phyloP scores from a whole-genome alignment of 2,888 invertebrate species.

The Leptarthrus brevirostris region DNA sequence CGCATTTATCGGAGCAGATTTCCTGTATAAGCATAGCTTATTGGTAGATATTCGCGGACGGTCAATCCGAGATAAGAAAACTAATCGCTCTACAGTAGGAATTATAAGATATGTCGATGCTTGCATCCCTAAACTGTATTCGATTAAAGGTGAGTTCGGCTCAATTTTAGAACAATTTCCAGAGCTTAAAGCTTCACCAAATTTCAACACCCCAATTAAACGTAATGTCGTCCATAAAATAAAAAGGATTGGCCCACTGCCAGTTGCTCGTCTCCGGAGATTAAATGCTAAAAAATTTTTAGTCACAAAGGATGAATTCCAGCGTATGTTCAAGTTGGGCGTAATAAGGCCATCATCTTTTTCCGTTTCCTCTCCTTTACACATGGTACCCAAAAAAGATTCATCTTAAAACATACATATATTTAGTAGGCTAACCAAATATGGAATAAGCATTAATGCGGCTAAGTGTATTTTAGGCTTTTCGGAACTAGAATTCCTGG shows the following conservation, averaged over 20 bases:
- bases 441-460: constrained; percentile 13
- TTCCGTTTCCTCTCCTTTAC: no score
- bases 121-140: no score
- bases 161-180: no score
- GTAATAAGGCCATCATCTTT: constrained; percentile 57
- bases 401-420: constrained; percentile 4
- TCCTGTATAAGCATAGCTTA: background rate
- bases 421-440: constrained; percentile 17
- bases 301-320: no score
- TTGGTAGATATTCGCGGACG: background rate
- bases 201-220: background rate
- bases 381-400: no score
- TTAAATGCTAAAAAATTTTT: no score
- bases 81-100: no score
- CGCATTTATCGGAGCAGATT: background rate
- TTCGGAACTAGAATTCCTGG: constrained; percentile 33
- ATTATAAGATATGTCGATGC: no score
- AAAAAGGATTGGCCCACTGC: constrained; percentile 49
- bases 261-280: no score
- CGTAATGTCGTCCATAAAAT: constrained; percentile 42
- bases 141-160: no score
- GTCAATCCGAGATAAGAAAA: no score
- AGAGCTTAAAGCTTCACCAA: background rate
- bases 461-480: no score
- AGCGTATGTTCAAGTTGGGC: constrained; percentile 54